Evolutionary conservation across 1,140 invertebrate species (phyloP), one percentile per base, ranked within the genome.

Genomic region (Drosophila pectinifera): DNA sequence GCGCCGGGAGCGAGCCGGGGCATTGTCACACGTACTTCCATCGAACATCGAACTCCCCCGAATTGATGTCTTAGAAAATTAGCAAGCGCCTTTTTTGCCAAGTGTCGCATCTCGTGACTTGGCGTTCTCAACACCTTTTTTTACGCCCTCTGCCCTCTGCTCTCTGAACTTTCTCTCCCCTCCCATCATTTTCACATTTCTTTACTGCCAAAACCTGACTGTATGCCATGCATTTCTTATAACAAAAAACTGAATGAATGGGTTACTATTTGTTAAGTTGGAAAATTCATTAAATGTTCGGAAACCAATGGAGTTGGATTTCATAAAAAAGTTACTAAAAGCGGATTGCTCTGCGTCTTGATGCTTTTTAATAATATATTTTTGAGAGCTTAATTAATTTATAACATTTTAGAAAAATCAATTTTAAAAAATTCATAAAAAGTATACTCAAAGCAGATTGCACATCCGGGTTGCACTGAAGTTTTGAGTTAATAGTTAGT

Each of bases 51-150:
- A 53, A 74, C 42, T 56, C 51, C 55, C 55, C n/a, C 41, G 72
- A 89, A 88, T 89, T 84, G 83, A 88, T 88, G 83, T 84, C 83
- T 88, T 89, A 89, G 83, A 88, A 88, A 88, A 88, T 88, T 88
- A 88, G 83, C 83, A 80, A 58, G 69, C 65, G 49, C 43, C 63
- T 67, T 31, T 51, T 54, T 46, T 46, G 43, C 54, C 53, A 57
- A 45, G 42, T 41, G 39, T 43, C 48, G 26, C 46, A 49, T 56
- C 72, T 41, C 51, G 53, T 75, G 73, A 77, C 43, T 81, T 72
- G 77, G 78, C 77, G 55, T 63, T 43, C 49, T 54, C 49, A 41
- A 74, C 62, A 69, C 75, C 65, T 79, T 59, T 65, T 82, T 80
- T 67, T 51, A 13, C 22, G 0, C 14, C 22, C 8, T 4, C 10